Conservation (phyloP, 2,797 vertebrate genomes). For the Pangasius djambal region DNA sequence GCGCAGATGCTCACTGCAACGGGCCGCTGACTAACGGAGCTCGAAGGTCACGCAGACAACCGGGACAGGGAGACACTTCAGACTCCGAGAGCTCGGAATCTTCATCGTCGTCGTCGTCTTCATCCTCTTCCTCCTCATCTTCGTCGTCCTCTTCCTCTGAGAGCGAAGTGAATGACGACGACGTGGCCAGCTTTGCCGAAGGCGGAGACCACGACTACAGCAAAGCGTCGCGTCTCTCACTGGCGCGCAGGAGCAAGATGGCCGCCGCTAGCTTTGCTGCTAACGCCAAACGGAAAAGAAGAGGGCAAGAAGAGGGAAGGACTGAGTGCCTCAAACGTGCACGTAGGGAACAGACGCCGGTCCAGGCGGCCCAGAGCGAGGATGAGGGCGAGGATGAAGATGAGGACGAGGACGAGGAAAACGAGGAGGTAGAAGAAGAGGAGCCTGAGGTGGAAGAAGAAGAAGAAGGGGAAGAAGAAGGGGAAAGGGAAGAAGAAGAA, state of each 20-base stretch:
- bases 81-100: constrained; percentile 77
- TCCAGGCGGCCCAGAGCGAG: constrained; percentile 6
- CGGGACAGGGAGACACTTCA: constrained; percentile 71
- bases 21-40: constrained; percentile 82
- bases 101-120: constrained; percentile 63
- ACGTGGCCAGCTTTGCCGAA: constrained; percentile 87
- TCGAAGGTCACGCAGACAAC: constrained; percentile 66
- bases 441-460: background rate
- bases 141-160: constrained; percentile 80
- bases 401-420: constrained; percentile 57
- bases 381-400: constrained; percentile 66
- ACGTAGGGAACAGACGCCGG: constrained; percentile 38
- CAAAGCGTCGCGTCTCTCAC: constrained; percentile 84
- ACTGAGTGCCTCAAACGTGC: constrained; percentile 66
- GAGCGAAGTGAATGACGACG: constrained; percentile 82
- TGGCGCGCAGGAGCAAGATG: constrained; percentile 62
- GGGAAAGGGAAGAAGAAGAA: constrained; percentile 61
- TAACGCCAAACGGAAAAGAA: constrained; percentile 59
- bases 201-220: constrained; percentile 98
- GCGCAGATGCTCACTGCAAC: constrained; percentile 67
- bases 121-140: constrained; percentile 71
- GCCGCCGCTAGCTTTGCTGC: constrained; percentile 20
- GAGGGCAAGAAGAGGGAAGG: constrained; percentile 45
- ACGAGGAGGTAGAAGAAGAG: constrained; percentile 59
- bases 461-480: constrained; percentile 73